These are phyloP conservation scores for Apamea epomidion DNA, from an alignment of 2,888 invertebrate genomes.

Conservation along the genomic window DNA sequence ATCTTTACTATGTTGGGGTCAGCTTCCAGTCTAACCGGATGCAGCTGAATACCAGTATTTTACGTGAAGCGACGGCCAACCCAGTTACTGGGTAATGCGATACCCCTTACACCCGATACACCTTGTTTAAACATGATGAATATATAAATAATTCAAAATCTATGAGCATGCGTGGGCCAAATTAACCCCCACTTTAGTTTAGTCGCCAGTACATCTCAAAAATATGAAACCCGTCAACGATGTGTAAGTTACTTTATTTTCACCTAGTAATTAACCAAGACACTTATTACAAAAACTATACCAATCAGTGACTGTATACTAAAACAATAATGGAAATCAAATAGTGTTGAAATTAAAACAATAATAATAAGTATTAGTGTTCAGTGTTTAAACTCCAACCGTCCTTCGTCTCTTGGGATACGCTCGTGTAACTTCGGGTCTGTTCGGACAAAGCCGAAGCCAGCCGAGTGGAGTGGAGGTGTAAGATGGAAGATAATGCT, in stretches of 20 bases:
- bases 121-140: background rate
- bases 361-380: conserved; percentile 46
- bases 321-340: conserved; percentile 74
- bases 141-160: background rate
- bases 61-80: too few relatives aligned
- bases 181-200: background rate
- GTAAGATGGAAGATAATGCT: conserved; percentile 89
- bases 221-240: background rate
- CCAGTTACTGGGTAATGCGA: too few relatives aligned
- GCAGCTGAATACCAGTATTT: too few relatives aligned
- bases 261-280: conserved; percentile 6
- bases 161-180: background rate
- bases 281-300: conserved; percentile 19
- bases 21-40: too few relatives aligned
- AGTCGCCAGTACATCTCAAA: conserved; percentile 36
- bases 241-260: background rate
- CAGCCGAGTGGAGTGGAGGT: conserved; percentile 72
- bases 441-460: conserved; percentile 68
- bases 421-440: conserved; percentile 61
- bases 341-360: conserved; percentile 61
- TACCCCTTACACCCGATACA: background rate
- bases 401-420: conserved; percentile 39
- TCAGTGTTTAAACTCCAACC: conserved; percentile 56
- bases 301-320: conserved; percentile 2
- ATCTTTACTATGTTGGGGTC: too few relatives aligned